Evolutionary conservation across 2,113 vertebrate species (phyloP), one percentile per base, ranked within the genome.

Genomic region (Aphyosemion australe): DNA sequence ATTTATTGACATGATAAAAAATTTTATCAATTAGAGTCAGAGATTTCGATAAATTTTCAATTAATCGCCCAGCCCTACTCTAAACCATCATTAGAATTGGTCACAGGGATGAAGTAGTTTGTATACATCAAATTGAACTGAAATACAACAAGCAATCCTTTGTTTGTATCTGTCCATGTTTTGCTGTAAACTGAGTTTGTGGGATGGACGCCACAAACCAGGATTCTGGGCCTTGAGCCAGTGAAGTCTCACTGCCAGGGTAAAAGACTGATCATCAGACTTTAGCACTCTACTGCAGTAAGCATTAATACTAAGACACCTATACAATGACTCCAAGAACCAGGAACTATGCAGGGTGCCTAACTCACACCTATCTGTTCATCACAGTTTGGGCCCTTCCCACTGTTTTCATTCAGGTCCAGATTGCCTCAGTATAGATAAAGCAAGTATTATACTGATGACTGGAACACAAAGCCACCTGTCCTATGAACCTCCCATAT

Each of bases 201-300:
- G 61, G 13, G 60, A 67, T 79, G 65, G 72, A 85, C 82, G 82
- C 60, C 66, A 74, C 37, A 31, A 68, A 66, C 64, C 72, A 65
- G 71, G 69, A 69, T 39, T 85, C 84, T 55, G 70, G 84, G 84
- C 78, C 31, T 1, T 0, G 54, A 41, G 79, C 85, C 88, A 87
- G 65, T 18, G 64, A 52, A 64, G 77, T 68, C 67, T 67, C 41
- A 47, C 65, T 70, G 71, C 61, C 8, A 26, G 58, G 39, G 48
- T 52, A 65, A 72, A 61, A 77, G 78, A 74, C 65, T 74, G 64
- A 82, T 86, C 65, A 65, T 71, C 65, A 50, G 82, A 84, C 78
- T 83, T 71, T 66, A 72, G 61, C 69, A 62, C 72, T 81, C 65
- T 49, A 68, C 52, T n/a, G n/a, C n/a, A n/a, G n/a, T n/a, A n/a